These are phyloP conservation scores for Drosophila pegasa DNA, from an alignment of 2,888 invertebrate genomes.

Conservation along the genomic window DNA sequence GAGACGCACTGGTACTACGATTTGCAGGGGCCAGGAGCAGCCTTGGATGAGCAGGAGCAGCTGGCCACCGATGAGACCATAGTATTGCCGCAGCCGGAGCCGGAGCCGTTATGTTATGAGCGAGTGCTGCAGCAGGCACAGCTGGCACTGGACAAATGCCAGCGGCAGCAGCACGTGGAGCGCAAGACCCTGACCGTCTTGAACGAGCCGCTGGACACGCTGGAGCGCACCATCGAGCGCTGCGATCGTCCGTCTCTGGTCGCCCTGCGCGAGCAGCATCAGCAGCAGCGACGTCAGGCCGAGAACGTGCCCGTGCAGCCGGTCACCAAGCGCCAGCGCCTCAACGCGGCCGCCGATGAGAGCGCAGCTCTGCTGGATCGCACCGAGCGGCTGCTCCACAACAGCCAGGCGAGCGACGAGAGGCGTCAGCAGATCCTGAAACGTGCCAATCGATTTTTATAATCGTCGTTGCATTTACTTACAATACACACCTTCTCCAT, in stretches of 20 bases:
- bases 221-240: constrained; percentile 19
- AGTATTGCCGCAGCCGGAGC: background rate
- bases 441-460: constrained; percentile 43
- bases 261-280: background rate
- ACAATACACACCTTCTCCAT: background rate
- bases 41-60: background rate
- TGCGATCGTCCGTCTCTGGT: background rate
- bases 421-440: constrained; percentile 35
- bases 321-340: constrained; percentile 31
- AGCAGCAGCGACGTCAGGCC: background rate
- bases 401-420: constrained; percentile 16
- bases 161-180: constrained; percentile 2
- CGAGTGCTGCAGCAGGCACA: constrained; percentile 44
- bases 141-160: constrained; percentile 26
- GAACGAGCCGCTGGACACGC: constrained; percentile 19
- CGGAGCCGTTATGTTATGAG: constrained; percentile 22
- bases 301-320: constrained; percentile 24
- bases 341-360: background rate
- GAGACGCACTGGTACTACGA: constrained; percentile 55
- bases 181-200: constrained; percentile 31
- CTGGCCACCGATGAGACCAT: fast-evolving
- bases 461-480: background rate
- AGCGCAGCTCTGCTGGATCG: constrained; percentile 16
- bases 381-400: constrained; percentile 21
- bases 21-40: constrained; percentile 18